Evolutionary conservation across 2,888 invertebrate species (phyloP), one percentile per base, ranked within the genome.

Genomic region (Hydropsyche betteni): DNA sequence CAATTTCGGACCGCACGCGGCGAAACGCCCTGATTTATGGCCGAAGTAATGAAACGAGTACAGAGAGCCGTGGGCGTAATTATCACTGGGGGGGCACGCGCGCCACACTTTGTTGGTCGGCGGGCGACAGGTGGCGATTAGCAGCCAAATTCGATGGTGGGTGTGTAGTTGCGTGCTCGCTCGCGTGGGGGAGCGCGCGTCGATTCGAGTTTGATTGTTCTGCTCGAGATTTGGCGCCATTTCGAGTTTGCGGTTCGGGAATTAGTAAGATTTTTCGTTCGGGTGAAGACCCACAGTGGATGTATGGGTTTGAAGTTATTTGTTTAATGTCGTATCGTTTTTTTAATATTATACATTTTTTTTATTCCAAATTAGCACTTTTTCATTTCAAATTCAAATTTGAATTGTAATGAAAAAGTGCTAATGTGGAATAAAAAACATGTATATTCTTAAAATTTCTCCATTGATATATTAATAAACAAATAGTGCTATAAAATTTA

Each of bases 71-170:
- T 58, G 24, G 16, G 14, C 16, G 58, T 58, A 58, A 58, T 58
- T 58, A 58, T 24, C 53, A 14, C 53, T 10, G 33, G 36, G 36
- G 64, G 12, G 44, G 44, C 44, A 44, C 44, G 44, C 44, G 44
- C 10, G 7, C 44, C 44, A 44, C 44, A 44, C 7, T 44, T 44
- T 44, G 44, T 44, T 44, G 4, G 44, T 6, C 44, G 7, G 44
- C 6, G 24, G 64, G 64, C 34, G 64, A 64, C 64, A 64, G 64
- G 64, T 64, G 64, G 36, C 64, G 64, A 64, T 64, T 64, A 64
- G 34, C 44, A 36, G 36, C 36, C 64, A 64, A 64, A 64, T 34
- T 64, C 64, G 64, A 64, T 5, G 7, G 44, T 8, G 44, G 10
- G 12, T 64, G 34, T 36, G 44, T 44, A 24, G 61, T 24, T 33